Evolutionary conservation across 2,113 vertebrate genomes (phyloP).

Genomic region (Sigmodon hispidus): DNA sequence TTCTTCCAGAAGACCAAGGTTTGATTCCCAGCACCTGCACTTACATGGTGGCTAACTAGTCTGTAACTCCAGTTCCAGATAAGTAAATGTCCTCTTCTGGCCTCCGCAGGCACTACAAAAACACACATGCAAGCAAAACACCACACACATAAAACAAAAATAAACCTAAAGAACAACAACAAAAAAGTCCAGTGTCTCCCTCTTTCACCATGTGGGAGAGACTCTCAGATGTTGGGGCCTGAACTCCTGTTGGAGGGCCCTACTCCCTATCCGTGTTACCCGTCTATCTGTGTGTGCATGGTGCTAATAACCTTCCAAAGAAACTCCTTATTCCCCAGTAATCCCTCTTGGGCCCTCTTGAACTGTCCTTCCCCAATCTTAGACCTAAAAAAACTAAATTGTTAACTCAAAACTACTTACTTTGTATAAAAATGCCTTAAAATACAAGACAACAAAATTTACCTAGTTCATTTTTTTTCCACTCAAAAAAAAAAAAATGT

Average conservation of each 20-base stretch:
- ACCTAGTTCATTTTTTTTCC: background rate
- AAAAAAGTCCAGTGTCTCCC: background rate
- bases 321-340: background rate
- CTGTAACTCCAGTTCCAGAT: background rate
- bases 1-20: background rate
- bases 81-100: background rate
- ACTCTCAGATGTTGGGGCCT: background rate
- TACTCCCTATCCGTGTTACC: background rate
- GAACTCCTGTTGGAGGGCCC: background rate
- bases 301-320: background rate
- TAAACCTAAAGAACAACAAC: background rate
- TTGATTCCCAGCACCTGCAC: background rate
- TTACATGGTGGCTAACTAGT: no score
- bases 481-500: background rate
- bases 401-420: background rate
- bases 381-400: constrained; percentile 8
- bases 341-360: background rate
- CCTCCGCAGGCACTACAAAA: background rate
- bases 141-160: background rate
- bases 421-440: background rate
- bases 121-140: background rate
- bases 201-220: background rate
- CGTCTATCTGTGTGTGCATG: background rate
- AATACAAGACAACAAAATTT: background rate
- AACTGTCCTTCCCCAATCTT: background rate